phyloP scores from a whole-genome alignment of 2,888 invertebrate species.

The Pristionchus entomophagus region DNA sequence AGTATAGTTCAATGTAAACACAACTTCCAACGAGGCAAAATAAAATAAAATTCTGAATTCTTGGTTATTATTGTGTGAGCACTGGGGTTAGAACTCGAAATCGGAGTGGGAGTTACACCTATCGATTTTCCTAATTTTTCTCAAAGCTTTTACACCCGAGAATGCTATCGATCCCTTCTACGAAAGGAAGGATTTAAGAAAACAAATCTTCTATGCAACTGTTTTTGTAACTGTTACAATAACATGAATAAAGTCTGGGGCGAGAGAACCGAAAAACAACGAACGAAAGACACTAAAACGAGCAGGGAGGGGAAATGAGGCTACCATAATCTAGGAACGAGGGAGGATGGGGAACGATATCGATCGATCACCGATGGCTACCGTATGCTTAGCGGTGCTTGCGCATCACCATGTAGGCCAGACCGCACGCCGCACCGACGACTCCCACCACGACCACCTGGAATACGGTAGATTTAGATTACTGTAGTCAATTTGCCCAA shows the following conservation, averaged over 20 bases:
- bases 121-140: slow-evolving; percentile 7
- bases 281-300: neutral
- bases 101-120: neutral
- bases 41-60: neutral
- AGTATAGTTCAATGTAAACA: neutral
- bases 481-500: neutral
- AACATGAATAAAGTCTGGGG: too few relatives aligned
- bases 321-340: slow-evolving; percentile 20
- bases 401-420: slow-evolving; percentile 20
- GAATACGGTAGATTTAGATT: neutral
- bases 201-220: slow-evolving; percentile 26
- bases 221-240: neutral
- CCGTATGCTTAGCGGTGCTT: slow-evolving; percentile 35
- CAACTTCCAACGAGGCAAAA: neutral
- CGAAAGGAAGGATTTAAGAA: neutral
- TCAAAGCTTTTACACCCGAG: slow-evolving; percentile 12
- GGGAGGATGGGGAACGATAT: neutral
- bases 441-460: neutral
- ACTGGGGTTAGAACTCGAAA: slow-evolving; percentile 36
- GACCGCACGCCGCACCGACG: neutral
- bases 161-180: neutral
- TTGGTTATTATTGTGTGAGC: neutral
- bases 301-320: neutral
- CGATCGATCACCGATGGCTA: neutral
- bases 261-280: neutral